These are phyloP conservation scores for Arizona elegans DNA, from an alignment of 2,113 vertebrate species.

Conservation along the genomic window DNA sequence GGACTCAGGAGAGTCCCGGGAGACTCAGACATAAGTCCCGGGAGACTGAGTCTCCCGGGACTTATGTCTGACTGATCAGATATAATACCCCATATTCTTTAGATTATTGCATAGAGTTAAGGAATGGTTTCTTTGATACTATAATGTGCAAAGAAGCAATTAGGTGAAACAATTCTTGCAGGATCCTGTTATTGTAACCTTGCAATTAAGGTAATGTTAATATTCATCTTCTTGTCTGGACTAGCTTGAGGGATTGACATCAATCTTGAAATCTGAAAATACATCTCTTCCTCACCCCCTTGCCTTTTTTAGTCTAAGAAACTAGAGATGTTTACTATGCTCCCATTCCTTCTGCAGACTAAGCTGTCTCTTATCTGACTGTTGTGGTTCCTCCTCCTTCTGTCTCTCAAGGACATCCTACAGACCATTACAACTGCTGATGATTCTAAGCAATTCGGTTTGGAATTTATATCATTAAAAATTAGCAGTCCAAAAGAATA, in stretches of 20 bases:
- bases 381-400: not conserved
- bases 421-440: not conserved
- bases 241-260: not conserved
- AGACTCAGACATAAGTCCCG: too few species aligned
- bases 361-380: not conserved
- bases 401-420: not conserved
- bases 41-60: too few species aligned
- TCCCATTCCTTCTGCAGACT: not conserved
- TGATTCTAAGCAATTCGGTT: not conserved
- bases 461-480: not conserved
- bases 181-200: not conserved
- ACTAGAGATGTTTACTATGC: not conserved
- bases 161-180: not conserved
- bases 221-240: not conserved
- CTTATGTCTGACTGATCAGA: not conserved
- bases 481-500: not conserved
- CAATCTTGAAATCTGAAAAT: not conserved
- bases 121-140: not conserved
- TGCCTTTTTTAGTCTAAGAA: not conserved
- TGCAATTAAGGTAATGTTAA: not conserved
- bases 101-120: not conserved
- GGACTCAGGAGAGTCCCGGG: too few species aligned
- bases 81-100: not conserved
- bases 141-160: not conserved
- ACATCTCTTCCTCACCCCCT: not conserved